Percentiles rank a stretch among this genome's conserved stretches.
Conservation (phyloP, 2,888 invertebrate genomes). For the Drosophila anomalata region DNA sequence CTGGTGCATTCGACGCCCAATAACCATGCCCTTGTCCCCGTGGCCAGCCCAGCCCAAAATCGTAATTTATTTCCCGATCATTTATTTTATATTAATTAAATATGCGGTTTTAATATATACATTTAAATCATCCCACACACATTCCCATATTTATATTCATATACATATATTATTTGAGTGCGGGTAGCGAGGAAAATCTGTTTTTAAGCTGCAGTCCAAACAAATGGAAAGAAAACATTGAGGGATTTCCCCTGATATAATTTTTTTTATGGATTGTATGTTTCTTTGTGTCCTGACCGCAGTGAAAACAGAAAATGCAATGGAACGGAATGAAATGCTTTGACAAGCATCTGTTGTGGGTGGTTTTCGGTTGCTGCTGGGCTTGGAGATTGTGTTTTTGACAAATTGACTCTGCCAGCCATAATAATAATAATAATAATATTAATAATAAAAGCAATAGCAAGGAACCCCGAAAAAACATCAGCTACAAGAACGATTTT, state of each 20-base stretch:
- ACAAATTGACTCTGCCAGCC: constrained; percentile 73
- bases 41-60: not conserved
- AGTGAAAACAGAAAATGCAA: constrained; percentile 29
- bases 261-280: constrained; percentile 8
- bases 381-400: constrained; percentile 57
- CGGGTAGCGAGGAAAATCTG: constrained; percentile 46
- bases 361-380: constrained; percentile 12
- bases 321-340: constrained; percentile 41
- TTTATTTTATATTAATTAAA: constrained; percentile 79
- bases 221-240: constrained; percentile 47
- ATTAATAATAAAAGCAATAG: constrained; percentile 13
- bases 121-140: constrained; percentile 34
- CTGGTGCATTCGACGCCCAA: constrained; percentile 46
- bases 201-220: constrained; percentile 56
- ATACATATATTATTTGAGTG: constrained; percentile 13
- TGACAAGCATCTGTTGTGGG: constrained; percentile 50
- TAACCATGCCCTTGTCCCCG: constrained; percentile 6
- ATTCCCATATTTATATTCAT: constrained; percentile 49
- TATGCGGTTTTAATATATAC: constrained; percentile 56
- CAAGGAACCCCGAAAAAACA: constrained; percentile 6
- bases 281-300: constrained; percentile 18
- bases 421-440: constrained; percentile 50
- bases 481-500: constrained; percentile 33
- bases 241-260: constrained; percentile 39
- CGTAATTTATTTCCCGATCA: constrained; percentile 71